Conservation (phyloP, 1,140 invertebrate species). For the Eueides isabella region DNA sequence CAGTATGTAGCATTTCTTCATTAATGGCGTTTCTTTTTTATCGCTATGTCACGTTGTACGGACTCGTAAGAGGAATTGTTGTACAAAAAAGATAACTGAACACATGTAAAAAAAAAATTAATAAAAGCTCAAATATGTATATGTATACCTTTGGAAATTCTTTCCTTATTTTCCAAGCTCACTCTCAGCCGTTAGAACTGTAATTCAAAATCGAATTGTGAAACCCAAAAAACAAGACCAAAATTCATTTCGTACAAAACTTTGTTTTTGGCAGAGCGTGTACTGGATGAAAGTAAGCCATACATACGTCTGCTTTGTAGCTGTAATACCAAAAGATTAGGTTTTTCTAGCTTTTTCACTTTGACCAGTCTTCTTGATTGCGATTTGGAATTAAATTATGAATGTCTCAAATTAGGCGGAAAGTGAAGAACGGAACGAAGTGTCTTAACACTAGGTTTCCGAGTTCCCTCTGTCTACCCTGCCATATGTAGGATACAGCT, state of each 20-base stretch:
- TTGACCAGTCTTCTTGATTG: not conserved
- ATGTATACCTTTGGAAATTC: not conserved
- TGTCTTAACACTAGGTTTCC: too few relatives aligned
- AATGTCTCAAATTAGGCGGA: too few relatives aligned
- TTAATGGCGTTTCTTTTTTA: too few relatives aligned
- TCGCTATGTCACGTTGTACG: too few relatives aligned
- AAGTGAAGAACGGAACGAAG: too few relatives aligned
- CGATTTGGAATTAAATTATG: not conserved
- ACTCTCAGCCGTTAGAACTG: not conserved
- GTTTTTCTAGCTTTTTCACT: conserved; percentile 17
- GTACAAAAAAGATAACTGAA: too few relatives aligned
- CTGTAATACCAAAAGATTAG: conserved; percentile 22
- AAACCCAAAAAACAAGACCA: conserved; percentile 7
- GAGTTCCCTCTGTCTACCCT: too few relatives aligned
- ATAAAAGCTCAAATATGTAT: too few relatives aligned
- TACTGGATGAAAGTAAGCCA: conserved; percentile 20
- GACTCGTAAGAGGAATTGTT: too few relatives aligned
- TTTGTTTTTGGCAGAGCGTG: conserved; percentile 16
- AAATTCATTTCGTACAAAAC: conserved; percentile 17
- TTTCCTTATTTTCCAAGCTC: not conserved
- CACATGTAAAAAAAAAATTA: too few relatives aligned
- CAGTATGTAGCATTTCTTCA: too few relatives aligned
- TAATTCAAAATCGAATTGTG: conserved; percentile 5
- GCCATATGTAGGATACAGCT: too few relatives aligned
- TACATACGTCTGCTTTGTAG: conserved; percentile 22